phyloP scores from a whole-genome alignment of 2,888 invertebrate genomes.

The Sialis fuliginosa region DNA sequence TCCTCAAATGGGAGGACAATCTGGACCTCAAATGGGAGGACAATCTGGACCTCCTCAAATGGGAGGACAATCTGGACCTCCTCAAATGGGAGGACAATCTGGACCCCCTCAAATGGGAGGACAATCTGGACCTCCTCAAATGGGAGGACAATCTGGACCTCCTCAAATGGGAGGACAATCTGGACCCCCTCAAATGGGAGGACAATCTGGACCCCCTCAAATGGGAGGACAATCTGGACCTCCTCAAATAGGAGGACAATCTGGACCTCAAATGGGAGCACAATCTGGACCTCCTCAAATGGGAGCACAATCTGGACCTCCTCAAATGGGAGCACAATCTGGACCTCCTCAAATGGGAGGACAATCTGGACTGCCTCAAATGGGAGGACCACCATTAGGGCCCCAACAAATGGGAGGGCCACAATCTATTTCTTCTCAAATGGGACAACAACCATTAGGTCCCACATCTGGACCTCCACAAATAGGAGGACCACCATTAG shows the following conservation, averaged over 20 bases:
- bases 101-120: neutral
- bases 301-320: constrained; percentile 4
- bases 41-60: constrained; percentile 2
- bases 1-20: neutral
- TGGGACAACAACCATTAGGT: neutral
- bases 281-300: constrained; percentile 4
- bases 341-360: constrained; percentile 3
- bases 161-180: neutral
- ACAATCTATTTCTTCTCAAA: constrained; percentile 5
- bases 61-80: neutral
- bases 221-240: constrained; percentile 6
- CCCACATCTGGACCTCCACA: constrained; percentile 4
- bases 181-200: constrained; percentile 5
- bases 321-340: constrained; percentile 6
- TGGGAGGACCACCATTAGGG: constrained; percentile 2
- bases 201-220: constrained; percentile 5
- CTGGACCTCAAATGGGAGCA: constrained; percentile 7
- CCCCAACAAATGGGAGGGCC: constrained; percentile 5
- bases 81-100: neutral
- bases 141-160: neutral
- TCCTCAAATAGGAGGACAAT: constrained; percentile 3
- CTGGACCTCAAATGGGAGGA: neutral
- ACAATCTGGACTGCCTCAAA: constrained; percentile 8
- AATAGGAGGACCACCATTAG: constrained; percentile 1
- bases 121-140: constrained; percentile 5